A percentile compares a stretch with the other conserved stretches of the same genome.
These are phyloP conservation scores for Plutella xylostella DNA, from an alignment of 2,888 invertebrate genomes.

Conservation along the genomic window DNA sequence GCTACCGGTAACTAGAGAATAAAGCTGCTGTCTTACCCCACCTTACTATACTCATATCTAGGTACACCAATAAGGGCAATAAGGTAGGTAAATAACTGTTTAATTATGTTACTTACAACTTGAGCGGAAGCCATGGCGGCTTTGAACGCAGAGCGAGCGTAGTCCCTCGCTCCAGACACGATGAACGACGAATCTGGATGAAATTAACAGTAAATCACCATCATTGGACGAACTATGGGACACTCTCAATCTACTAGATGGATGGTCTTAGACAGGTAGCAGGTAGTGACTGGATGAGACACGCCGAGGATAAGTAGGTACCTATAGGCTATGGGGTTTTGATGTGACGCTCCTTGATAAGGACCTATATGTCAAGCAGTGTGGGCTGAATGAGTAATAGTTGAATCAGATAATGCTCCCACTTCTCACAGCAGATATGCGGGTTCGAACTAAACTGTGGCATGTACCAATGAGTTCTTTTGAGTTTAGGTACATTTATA, in stretches of 20 bases:
- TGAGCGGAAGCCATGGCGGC: conserved; percentile 68
- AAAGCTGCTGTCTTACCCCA: too few relatives aligned
- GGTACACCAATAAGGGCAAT: background rate
- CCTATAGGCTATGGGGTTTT: too few relatives aligned
- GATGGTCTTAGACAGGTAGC: too few relatives aligned
- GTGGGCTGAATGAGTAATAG: background rate
- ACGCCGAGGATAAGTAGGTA: too few relatives aligned
- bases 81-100: background rate
- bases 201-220: too few relatives aligned
- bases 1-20: too few relatives aligned
- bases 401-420: background rate
- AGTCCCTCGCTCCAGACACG: conserved; percentile 68
- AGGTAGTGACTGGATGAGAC: too few relatives aligned
- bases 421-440: background rate
- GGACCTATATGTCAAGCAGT: too few relatives aligned
- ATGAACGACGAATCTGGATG: conserved; percentile 68
- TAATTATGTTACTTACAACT: conserved; percentile 42
- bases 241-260: too few relatives aligned
- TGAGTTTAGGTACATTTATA: background rate
- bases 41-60: background rate
- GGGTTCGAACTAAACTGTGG: background rate
- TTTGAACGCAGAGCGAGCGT: conserved; percentile 61
- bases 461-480: background rate
- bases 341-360: too few relatives aligned
- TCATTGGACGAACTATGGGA: too few relatives aligned